Percentiles rank a stretch among this genome's conserved stretches.
Evolutionary conservation across 2,888 invertebrate species (phyloP).

Genomic region (Aphrophora alni): DNA sequence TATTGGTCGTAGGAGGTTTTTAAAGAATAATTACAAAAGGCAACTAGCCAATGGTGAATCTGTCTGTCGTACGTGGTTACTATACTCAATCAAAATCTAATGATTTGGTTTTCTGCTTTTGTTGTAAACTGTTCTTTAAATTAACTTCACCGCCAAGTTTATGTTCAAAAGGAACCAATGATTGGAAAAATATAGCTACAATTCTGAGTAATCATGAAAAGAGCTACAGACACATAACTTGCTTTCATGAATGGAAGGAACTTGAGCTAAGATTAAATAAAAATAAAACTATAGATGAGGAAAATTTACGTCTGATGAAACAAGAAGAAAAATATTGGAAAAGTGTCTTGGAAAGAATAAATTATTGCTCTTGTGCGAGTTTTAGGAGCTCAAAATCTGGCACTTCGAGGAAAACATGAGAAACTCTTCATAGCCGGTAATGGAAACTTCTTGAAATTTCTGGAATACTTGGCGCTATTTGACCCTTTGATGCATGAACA

Average conservation of each 20-base stretch:
- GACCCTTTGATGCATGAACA: slow-evolving; percentile 18
- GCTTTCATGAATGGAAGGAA: neutral
- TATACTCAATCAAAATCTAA: slow-evolving; percentile 11
- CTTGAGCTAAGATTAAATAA: neutral
- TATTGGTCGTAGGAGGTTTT: neutral
- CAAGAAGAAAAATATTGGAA: neutral
- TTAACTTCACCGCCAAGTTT: neutral
- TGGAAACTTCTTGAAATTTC: slow-evolving; percentile 21
- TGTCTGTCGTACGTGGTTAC: neutral
- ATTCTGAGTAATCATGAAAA: neutral
- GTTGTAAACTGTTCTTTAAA: neutral
- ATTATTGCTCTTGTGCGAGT: slow-evolving; percentile 4
- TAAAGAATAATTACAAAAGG: neutral
- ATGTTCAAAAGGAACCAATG: neutral
- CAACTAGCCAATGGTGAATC: neutral
- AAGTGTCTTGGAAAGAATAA: slow-evolving; percentile 19
- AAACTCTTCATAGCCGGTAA: slow-evolving; percentile 18
- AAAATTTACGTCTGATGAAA: neutral
- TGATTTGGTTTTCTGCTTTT: slow-evolving; percentile 4
- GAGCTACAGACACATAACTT: neutral
- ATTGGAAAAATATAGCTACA: slow-evolving; percentile 2
- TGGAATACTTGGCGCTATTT: slow-evolving; percentile 12
- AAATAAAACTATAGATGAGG: slow-evolving; percentile 19
- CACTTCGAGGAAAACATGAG: slow-evolving; percentile 12
- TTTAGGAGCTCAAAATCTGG: slow-evolving; percentile 9